These are phyloP conservation scores for Atta colombica DNA, from an alignment of 1,140 invertebrate genomes.

Conservation along the genomic window DNA sequence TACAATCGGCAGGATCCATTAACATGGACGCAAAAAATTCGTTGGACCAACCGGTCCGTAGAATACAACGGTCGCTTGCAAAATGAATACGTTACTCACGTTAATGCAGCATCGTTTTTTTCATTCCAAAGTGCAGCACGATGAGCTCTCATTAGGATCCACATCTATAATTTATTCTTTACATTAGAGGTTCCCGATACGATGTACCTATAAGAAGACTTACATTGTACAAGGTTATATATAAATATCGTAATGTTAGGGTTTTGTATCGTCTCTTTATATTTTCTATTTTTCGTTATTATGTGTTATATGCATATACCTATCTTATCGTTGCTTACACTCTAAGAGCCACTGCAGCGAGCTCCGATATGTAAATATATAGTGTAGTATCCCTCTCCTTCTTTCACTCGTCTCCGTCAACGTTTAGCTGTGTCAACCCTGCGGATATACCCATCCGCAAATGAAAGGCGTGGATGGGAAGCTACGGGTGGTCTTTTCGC, in stretches of 20 bases:
- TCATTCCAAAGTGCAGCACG: neutral
- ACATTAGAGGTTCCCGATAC: neutral
- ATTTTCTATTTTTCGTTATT: conserved; percentile 24
- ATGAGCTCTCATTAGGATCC: conserved; percentile 22
- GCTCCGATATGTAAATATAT: conserved; percentile 10
- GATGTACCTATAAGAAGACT: neutral
- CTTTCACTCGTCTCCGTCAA: neutral
- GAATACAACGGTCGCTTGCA: neutral
- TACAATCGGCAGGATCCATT: conserved; percentile 43
- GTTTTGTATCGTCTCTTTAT: neutral
- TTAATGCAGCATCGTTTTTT: neutral
- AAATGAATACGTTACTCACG: conserved; percentile 13
- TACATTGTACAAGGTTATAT: neutral
- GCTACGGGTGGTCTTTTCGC: conserved; percentile 69
- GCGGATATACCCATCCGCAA: conserved; percentile 25
- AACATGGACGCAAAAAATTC: conserved; percentile 32
- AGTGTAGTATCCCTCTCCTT: neutral
- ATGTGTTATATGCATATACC: neutral
- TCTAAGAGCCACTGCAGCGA: neutral
- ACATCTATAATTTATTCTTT: conserved; percentile 27
- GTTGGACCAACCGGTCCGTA: neutral
- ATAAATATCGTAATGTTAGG: neutral
- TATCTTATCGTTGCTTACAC: neutral
- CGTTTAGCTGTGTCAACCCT: conserved; percentile 45
- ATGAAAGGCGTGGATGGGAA: conserved; percentile 25